These are phyloP conservation scores for Ashinkailepas kermadecensis DNA, from an alignment of 2,888 invertebrate species.

Conservation along the genomic window DNA sequence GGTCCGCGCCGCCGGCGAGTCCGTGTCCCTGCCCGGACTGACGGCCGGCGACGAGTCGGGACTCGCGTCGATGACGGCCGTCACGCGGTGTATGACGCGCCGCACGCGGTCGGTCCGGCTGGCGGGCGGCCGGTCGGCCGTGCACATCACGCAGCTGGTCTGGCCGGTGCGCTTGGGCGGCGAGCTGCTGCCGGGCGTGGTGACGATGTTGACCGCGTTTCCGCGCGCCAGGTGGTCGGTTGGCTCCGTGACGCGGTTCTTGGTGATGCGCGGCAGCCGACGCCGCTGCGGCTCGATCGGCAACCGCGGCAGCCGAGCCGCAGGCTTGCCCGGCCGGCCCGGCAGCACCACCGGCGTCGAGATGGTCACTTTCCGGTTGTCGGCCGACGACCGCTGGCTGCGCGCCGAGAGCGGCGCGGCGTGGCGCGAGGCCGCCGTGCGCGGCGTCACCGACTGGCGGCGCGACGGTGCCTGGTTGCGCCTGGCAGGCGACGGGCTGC, in stretches of 20 bases:
- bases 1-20: neutral
- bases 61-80: conserved; percentile 3
- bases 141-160: neutral
- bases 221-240: neutral
- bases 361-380: neutral
- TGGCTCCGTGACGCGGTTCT: neutral
- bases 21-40: neutral
- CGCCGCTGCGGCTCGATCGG: neutral
- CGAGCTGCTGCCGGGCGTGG: neutral
- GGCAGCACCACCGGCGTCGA: conserved; percentile 4
- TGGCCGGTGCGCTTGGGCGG: neutral
- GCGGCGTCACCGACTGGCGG: neutral
- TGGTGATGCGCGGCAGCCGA: neutral
- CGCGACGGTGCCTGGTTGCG: neutral
- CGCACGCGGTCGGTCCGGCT: conserved; percentile 12
- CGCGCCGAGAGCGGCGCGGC: neutral
- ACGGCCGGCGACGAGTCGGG: conserved; percentile 5
- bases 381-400: neutral
- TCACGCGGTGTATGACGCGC: conserved; percentile 16
- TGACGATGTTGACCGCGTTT: conserved; percentile 17
- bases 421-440: neutral
- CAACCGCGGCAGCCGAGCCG: neutral
- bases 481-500: neutral
- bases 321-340: neutral
- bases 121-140: neutral